These are phyloP conservation scores for Oceanodroma tethys DNA, from an alignment of 2,113 vertebrate genomes.

Conservation along the genomic window DNA sequence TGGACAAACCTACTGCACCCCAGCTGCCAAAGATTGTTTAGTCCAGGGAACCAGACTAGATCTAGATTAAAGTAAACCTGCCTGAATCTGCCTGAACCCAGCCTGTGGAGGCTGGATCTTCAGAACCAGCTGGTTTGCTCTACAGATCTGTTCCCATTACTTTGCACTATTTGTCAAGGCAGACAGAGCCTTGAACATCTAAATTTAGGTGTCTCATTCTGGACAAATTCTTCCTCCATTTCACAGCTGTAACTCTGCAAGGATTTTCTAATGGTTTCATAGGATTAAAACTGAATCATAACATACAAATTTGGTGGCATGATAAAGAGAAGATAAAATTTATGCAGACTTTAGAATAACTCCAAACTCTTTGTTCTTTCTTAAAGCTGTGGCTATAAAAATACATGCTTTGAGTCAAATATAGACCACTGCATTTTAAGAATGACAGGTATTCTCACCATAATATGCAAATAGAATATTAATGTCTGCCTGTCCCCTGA, in stretches of 20 bases:
- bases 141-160: neutral
- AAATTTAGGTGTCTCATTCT: neutral
- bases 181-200: neutral
- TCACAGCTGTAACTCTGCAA: neutral
- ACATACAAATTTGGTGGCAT: neutral
- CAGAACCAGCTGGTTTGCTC: neutral
- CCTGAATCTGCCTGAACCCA: neutral
- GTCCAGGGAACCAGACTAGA: neutral
- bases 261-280: neutral
- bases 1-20: neutral
- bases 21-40: neutral
- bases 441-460: constrained; percentile 42
- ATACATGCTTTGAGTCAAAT: neutral
- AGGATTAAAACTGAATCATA: neutral
- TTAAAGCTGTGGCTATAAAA: neutral
- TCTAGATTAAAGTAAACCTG: neutral
- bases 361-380: neutral
- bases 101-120: neutral
- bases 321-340: neutral
- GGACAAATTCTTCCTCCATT: neutral
- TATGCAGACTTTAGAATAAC: neutral
- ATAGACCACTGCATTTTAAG: neutral
- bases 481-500: neutral
- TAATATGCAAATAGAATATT: constrained; percentile 56
- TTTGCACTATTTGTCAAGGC: neutral